Evolutionary conservation across 2,113 vertebrate genomes (phyloP).

Genomic region (Pterocles burchelli): DNA sequence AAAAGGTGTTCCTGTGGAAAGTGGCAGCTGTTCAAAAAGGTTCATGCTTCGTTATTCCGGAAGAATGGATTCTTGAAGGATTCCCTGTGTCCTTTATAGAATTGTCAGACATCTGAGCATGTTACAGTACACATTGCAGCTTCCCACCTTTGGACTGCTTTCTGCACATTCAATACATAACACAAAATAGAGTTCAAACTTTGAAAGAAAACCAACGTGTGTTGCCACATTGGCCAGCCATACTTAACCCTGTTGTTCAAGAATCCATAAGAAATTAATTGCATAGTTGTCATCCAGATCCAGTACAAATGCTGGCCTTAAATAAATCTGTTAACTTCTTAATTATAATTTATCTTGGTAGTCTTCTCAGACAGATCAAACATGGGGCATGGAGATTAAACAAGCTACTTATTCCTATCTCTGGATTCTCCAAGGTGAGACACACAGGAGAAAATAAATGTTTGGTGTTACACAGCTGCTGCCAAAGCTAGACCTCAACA

Average conservation of each 20-base stretch:
- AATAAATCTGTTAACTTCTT: not conserved
- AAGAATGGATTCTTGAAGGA: not conserved
- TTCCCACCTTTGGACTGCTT: not conserved
- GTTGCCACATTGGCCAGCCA: not conserved
- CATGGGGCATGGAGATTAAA: not conserved
- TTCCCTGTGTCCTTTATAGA: not conserved
- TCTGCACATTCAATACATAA: not conserved
- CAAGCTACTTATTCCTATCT: not conserved
- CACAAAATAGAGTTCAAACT: not conserved
- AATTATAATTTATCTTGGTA: not conserved
- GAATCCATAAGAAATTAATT: not conserved
- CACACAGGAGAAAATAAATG: not conserved
- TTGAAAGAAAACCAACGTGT: not conserved
- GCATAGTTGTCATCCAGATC: not conserved
- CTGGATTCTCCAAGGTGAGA: not conserved
- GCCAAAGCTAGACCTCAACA: not conserved
- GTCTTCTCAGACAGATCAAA: not conserved
- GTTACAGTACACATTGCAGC: fast-evolving
- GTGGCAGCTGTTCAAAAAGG: not conserved
- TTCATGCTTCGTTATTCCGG: not conserved
- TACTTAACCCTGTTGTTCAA: not conserved
- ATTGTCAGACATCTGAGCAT: not conserved
- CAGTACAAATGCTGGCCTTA: not conserved
- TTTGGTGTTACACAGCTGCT: not conserved
- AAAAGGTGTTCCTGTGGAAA: not conserved